Conservation (phyloP, 2,888 invertebrate species). For the Drosophila barbarae region DNA sequence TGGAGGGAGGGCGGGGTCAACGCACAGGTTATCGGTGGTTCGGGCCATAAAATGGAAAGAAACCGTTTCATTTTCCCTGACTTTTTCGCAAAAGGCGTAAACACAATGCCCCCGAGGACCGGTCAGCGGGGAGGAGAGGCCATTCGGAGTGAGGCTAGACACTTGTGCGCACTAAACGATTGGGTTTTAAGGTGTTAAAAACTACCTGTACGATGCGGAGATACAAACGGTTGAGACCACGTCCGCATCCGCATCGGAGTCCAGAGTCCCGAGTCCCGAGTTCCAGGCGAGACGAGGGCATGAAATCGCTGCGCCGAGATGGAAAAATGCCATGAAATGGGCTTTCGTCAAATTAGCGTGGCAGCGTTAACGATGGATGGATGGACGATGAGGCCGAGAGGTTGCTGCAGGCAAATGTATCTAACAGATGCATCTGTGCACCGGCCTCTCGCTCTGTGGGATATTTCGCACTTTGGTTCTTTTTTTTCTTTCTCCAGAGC, state of each 20-base stretch:
- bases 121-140: constrained; percentile 17
- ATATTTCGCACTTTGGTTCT: constrained; percentile 69
- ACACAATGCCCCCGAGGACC: constrained; percentile 41
- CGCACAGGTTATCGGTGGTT: constrained; percentile 25
- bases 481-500: constrained; percentile 18
- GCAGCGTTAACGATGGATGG: constrained; percentile 70
- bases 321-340: constrained; percentile 74
- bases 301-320: constrained; percentile 58
- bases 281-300: constrained; percentile 36
- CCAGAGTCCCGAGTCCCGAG: constrained; percentile 50
- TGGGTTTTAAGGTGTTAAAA: constrained; percentile 60
- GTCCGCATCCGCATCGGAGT: constrained; percentile 1
- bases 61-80: constrained; percentile 41
- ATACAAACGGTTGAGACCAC: constrained; percentile 20
- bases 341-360: constrained; percentile 78
- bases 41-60: constrained; percentile 37
- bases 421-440: constrained; percentile 33
- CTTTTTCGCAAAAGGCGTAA: constrained; percentile 70
- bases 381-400: constrained; percentile 33
- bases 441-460: constrained; percentile 61
- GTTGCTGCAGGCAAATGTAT: constrained; percentile 22
- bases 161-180: constrained; percentile 38
- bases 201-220: constrained; percentile 64
- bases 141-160: constrained; percentile 28
- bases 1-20: constrained; percentile 24